Evolutionary conservation across 2,113 vertebrate species (phyloP).

Genomic region (Cottus gobio): DNA sequence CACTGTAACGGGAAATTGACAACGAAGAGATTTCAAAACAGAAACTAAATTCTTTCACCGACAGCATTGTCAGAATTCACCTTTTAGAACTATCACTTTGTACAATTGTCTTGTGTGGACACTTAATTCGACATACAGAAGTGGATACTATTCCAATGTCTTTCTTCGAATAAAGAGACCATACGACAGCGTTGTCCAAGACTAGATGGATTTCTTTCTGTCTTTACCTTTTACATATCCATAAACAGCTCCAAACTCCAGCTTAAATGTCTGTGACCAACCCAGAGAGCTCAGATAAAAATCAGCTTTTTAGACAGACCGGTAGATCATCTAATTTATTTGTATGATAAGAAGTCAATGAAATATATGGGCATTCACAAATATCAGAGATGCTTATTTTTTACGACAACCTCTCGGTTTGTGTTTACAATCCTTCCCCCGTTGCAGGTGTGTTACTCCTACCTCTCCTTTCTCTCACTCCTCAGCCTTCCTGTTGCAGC

Average conservation of each 20-base stretch:
- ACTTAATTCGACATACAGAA: neutral
- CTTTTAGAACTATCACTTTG: neutral
- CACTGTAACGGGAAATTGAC: neutral
- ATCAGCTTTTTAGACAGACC: neutral
- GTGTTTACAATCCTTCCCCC: slow-evolving; percentile 32
- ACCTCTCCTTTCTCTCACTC: neutral
- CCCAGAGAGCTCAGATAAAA: slow-evolving; percentile 1
- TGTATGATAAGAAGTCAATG: slow-evolving; percentile 23
- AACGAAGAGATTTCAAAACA: neutral
- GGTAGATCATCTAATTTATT: neutral
- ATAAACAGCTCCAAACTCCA: slow-evolving; percentile 23
- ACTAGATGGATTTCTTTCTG: neutral
- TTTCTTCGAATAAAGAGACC: neutral
- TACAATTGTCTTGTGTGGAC: neutral
- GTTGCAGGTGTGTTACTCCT: slow-evolving; percentile 21
- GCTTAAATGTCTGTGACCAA: neutral
- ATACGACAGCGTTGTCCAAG: neutral
- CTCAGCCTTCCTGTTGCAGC: neutral
- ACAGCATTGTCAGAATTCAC: neutral
- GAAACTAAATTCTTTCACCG: neutral
- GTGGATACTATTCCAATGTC: neutral
- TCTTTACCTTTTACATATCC: neutral
- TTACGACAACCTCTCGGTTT: slow-evolving; percentile 22
- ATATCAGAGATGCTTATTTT: slow-evolving; percentile 10
- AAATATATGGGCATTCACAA: neutral